Conservation (phyloP, 2,888 invertebrate genomes). For the Lasioglossum morio region DNA sequence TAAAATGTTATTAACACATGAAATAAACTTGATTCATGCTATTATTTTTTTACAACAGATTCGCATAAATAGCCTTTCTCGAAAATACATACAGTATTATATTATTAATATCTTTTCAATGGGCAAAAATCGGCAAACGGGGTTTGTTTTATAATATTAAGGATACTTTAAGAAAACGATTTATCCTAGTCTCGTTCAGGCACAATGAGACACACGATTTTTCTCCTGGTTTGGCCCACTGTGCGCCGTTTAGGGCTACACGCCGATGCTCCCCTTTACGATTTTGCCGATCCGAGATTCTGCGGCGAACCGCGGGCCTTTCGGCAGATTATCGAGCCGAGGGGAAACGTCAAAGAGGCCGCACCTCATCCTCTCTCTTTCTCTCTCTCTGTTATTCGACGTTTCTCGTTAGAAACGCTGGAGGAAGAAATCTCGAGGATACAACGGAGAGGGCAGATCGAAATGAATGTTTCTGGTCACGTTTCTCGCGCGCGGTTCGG, state of each 20-base stretch:
- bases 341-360: background rate
- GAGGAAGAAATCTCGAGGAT: slow-evolving; percentile 17
- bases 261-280: slow-evolving; percentile 1
- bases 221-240: too few species aligned
- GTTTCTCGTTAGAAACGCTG: background rate
- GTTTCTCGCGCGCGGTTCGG: slow-evolving; percentile 12
- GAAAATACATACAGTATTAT: too few species aligned
- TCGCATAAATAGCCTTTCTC: too few species aligned
- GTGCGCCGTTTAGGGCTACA: background rate
- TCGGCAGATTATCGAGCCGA: background rate
- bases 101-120: too few species aligned
- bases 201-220: too few species aligned
- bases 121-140: too few species aligned
- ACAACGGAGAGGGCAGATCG: background rate
- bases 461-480: slow-evolving; percentile 43
- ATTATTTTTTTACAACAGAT: too few species aligned
- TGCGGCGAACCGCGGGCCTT: background rate
- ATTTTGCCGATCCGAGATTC: background rate
- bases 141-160: too few species aligned
- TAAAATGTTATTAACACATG: too few species aligned
- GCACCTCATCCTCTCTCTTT: background rate
- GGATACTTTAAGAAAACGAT: too few species aligned
- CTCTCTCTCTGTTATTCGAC: background rate
- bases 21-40: too few species aligned
- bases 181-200: too few species aligned